A percentile compares a stretch with the other conserved stretches of the same genome.
Evolutionary conservation across 1,140 invertebrate species (phyloP).

Genomic region (Nylanderia fulva): DNA sequence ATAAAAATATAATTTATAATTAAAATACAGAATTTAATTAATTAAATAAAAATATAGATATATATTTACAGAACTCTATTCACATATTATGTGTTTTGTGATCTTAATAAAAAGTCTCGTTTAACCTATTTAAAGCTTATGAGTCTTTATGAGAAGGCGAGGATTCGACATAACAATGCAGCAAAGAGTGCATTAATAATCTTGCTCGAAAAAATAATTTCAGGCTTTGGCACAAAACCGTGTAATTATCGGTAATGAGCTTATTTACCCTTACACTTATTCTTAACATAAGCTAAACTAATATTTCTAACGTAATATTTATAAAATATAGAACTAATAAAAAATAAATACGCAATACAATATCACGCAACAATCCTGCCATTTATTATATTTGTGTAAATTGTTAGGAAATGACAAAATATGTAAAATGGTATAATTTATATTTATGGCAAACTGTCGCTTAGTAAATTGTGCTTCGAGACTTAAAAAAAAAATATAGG

Average conservation of each 20-base stretch:
- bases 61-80: slow-evolving; percentile 76
- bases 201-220: slow-evolving; percentile 11
- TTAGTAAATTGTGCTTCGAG: neutral
- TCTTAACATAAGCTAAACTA: neutral
- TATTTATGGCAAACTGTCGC: slow-evolving; percentile 2
- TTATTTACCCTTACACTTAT: slow-evolving; percentile 11
- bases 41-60: slow-evolving; percentile 71
- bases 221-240: slow-evolving; percentile 36
- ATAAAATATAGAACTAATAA: neutral
- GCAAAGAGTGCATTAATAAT: slow-evolving; percentile 3
- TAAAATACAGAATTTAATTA: slow-evolving; percentile 67
- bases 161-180: slow-evolving; percentile 47
- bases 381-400: slow-evolving; percentile 14
- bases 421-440: neutral
- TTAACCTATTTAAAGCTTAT: slow-evolving; percentile 77
- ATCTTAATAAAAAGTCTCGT: slow-evolving; percentile 26
- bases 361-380: slow-evolving; percentile 15
- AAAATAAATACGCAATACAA: slow-evolving; percentile 5
- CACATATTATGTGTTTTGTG: slow-evolving; percentile 60
- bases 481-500: neutral
- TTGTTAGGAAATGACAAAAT: neutral
- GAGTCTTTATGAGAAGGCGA: slow-evolving; percentile 68
- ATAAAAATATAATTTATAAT: slow-evolving; percentile 69
- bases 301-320: neutral
- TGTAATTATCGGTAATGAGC: neutral